These are phyloP conservation scores for Ceratina calcarata DNA, from an alignment of 1,140 invertebrate species.

Conservation along the genomic window DNA sequence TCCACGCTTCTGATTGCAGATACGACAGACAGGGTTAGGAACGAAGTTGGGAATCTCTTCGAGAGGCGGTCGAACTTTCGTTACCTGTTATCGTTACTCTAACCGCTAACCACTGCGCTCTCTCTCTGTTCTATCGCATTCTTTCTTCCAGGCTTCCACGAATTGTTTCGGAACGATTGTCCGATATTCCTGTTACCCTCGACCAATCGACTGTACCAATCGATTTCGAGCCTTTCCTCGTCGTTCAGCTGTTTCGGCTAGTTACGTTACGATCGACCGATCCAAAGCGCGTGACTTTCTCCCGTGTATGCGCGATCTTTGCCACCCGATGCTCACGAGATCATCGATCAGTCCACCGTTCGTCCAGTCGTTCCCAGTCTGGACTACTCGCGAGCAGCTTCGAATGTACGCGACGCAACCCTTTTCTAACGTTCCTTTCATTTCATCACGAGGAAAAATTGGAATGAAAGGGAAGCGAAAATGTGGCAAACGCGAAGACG, in stretches of 20 bases:
- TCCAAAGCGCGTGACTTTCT: no score
- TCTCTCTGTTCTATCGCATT: no score
- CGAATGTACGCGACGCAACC: neutral
- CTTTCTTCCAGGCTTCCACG: conserved; percentile 1
- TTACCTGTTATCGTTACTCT: neutral
- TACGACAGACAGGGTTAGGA: neutral
- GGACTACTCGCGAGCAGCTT: no score
- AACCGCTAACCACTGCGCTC: no score
- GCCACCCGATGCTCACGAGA: neutral
- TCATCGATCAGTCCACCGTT: neutral
- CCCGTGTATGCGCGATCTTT: no score
- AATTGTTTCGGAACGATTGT: neutral
- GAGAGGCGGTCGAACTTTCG: neutral
- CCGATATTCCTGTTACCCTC: neutral
- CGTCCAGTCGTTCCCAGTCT: no score
- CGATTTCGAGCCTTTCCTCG: neutral
- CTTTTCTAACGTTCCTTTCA: neutral
- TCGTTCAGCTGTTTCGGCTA: neutral
- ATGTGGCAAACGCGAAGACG: neutral
- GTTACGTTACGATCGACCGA: neutral
- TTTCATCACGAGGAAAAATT: neutral
- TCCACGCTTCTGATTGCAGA: conserved; percentile 25
- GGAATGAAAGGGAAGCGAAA: neutral
- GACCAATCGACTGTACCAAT: neutral
- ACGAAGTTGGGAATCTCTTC: neutral